Evolutionary conservation across 2,797 vertebrate genomes (phyloP).

Genomic region (Eleutherodactylus coqui): DNA sequence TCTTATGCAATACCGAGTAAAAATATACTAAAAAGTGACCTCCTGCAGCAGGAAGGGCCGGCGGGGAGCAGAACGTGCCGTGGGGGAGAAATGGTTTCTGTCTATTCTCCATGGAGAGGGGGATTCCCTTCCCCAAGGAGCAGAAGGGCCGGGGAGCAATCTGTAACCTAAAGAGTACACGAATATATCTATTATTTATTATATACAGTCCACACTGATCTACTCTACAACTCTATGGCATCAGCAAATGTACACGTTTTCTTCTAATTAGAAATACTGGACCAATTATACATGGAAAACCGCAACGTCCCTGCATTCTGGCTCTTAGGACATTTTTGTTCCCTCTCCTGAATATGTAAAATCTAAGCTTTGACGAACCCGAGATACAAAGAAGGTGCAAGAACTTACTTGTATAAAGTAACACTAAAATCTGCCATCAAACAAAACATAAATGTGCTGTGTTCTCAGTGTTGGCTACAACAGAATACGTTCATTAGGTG

Average conservation of each 20-base stretch:
- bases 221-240: too few relatives aligned
- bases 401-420: background rate
- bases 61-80: background rate
- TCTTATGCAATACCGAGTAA: too few relatives aligned
- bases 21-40: too few relatives aligned
- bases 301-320: background rate
- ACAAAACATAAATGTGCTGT: conserved; percentile 7
- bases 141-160: background rate
- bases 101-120: background rate
- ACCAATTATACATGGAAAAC: background rate
- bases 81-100: background rate
- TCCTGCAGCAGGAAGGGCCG: too few relatives aligned
- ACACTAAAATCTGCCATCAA: background rate
- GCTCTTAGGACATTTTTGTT: background rate
- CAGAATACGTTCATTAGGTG: background rate
- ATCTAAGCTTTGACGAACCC: background rate
- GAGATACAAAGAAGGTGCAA: background rate
- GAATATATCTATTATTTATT: too few relatives aligned
- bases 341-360: background rate
- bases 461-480: background rate
- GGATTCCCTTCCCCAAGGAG: background rate
- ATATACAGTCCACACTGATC: too few relatives aligned
- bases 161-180: background rate
- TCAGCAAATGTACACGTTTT: too few relatives aligned
- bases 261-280: too few relatives aligned